phyloP scores from a whole-genome alignment of 2,113 vertebrate genomes.

The Aspiorhynchus laticeps region DNA sequence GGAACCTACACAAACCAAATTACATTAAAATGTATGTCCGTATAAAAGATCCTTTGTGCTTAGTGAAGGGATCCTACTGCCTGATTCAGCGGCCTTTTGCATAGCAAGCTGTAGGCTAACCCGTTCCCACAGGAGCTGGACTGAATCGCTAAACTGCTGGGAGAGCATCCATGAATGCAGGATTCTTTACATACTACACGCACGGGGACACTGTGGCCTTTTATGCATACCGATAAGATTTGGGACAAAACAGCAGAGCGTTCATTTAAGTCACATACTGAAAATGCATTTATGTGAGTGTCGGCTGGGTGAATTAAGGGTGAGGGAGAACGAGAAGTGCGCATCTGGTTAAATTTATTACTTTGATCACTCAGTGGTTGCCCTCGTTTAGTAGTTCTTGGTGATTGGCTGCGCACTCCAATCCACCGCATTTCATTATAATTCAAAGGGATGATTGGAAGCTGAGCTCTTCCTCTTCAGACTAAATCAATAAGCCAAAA shows the following conservation, averaged over 20 bases:
- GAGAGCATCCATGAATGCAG: slow-evolving; percentile 12
- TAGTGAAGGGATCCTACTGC: slow-evolving; percentile 32
- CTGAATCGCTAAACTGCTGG: slow-evolving; percentile 24
- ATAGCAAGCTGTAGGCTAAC: slow-evolving; percentile 23
- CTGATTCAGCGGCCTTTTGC: slow-evolving; percentile 10
- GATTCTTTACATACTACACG: slow-evolving; percentile 10
- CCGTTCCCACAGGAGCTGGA: slow-evolving; percentile 34
- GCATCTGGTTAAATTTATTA: slow-evolving; percentile 41
- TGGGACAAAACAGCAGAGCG: neutral
- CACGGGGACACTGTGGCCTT: slow-evolving; percentile 29
- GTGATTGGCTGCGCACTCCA: slow-evolving; percentile 56
- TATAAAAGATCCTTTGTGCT: slow-evolving; percentile 57
- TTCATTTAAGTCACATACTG: slow-evolving; percentile 6
- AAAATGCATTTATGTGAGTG: slow-evolving; percentile 22
- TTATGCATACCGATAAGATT: slow-evolving; percentile 17
- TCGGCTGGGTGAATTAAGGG: slow-evolving; percentile 24
- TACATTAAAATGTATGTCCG: slow-evolving; percentile 32
- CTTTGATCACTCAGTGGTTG: slow-evolving; percentile 37
- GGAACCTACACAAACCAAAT: slow-evolving; percentile 45
- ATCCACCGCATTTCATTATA: slow-evolving; percentile 48
- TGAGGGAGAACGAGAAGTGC: slow-evolving; percentile 3
- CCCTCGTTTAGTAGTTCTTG: slow-evolving; percentile 10
- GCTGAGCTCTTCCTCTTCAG: slow-evolving; percentile 51
- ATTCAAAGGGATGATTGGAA: slow-evolving; percentile 59
- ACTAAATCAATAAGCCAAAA: slow-evolving; percentile 62